Evolutionary conservation across 2,113 vertebrate genomes (phyloP).

Genomic region (Sylvicapra grimmia): DNA sequence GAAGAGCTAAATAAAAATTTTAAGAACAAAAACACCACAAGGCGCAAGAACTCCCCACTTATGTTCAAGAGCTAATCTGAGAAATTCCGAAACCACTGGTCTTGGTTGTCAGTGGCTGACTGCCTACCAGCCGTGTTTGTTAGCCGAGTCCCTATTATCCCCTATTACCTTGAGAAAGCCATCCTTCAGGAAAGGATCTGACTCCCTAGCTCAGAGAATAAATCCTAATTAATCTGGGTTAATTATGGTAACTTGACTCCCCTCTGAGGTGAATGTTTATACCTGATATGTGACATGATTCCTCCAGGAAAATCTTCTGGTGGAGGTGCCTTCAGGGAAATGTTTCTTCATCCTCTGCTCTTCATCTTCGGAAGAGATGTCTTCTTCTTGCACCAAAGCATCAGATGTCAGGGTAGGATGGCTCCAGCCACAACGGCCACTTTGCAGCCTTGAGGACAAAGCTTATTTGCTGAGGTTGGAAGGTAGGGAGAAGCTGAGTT

Average conservation of each 20-base stretch:
- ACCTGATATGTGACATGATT: not conserved
- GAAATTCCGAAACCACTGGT: not conserved
- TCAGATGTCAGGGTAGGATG: not conserved
- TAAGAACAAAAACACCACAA: not conserved
- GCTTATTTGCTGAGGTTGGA: not conserved
- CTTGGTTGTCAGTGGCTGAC: not conserved
- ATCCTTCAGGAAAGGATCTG: not conserved
- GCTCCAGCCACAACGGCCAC: not conserved
- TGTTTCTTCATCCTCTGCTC: not conserved
- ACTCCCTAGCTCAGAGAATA: not conserved
- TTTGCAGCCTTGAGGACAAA: not conserved
- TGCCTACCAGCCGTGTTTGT: not conserved
- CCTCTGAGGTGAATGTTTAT: not conserved
- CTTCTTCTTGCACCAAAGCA: not conserved
- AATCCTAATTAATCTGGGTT: not conserved
- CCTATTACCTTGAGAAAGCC: not conserved
- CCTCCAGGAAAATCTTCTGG: not conserved
- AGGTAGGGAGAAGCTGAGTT: not conserved
- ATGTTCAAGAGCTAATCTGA: not conserved
- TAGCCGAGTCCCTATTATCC: not conserved
- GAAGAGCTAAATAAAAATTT: constrained; percentile 34
- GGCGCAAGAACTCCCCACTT: not conserved
- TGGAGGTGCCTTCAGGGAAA: not conserved
- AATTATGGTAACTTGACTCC: not conserved
- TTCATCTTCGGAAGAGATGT: not conserved